Base-by-base conservation (phyloP, 1,140 invertebrate genomes). In the Pogonognathellus flavescens region DNA sequence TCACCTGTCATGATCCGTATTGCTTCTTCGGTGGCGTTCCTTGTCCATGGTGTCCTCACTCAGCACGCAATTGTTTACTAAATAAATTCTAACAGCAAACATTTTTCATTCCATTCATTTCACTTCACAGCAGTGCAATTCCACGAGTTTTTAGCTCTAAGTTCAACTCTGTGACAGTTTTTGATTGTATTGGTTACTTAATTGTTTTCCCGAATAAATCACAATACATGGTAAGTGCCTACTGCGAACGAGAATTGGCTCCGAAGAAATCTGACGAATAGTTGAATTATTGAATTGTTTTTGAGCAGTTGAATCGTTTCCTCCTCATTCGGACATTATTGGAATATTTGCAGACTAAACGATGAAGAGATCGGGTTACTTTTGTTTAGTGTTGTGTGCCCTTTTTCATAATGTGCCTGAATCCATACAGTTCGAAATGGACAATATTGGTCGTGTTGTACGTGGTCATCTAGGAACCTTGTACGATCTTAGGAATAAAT, bases 401-500 rank as follows among this genome's bases (percentile, higher is more conserved):
- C 41, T 76, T 50, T 31, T 76, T 80, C 66, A 76, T 5, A n/a
- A 57, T 76, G 70, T 60, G 76, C 55, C 20, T 62, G 52, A 60
- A 14, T 18, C 55, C 20, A 25, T 80, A 16, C 70, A 49, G n/a
- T 82, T 87, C 22, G 84, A 85, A 81, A 81, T 70, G 66, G 86
- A 83, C 59, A 85, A 60, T 81, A 66, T 83, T 20, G 85, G 85
- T 57, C 59, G 87, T 53, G 82, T 82, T 8, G 83, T 72, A 76
- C 83, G 80, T 25, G 81, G 85, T n/a, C 85, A 86, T 57, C 66
- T 88, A 20, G 84, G 80, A 57, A 82, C 87, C 7, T 55, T 88
- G 50, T 88, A 88, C 70, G 82, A 85, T 57, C 82, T 88, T 16
- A 50, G 88, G 18, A 88, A 76, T 80, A 87, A 87, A 80, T 83